Base-by-base conservation (phyloP, 2,113 vertebrate species). In the Cyprinodon brontotheroides region DNA sequence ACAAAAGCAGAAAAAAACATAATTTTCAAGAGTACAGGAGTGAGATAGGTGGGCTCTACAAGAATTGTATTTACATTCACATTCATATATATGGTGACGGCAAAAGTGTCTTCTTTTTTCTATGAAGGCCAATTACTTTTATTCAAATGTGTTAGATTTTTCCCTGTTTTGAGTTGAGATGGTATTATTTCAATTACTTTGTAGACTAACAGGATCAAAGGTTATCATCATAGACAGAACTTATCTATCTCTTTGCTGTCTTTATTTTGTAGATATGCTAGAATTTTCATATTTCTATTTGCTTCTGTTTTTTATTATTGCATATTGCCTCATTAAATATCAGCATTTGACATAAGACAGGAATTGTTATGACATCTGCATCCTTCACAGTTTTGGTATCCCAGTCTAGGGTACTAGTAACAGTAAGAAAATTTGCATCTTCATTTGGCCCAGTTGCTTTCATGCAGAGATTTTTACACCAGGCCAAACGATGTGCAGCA, bases 101-200 rank as follows among this genome's bases (percentile, higher is more conserved):
- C 68, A 85, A 86, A 87, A 87, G 87, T 87, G 80, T 68, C 78
- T 90, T 88, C 92, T 89, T 91, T 91, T 93, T 94, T 94, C 92
- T 93, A 94, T 92, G 93, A 94, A 82, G 89, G 86, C 93, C 87
- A 92, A 91, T 95, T 93, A 95, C 92, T 95, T 95, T 95, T 95
- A 95, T 94, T 96, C 93, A 96, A 95, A 96, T 95, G 91, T 92
- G 89, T 93, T 93, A 93, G 92, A 93, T 94, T 95, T 94, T 29
- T 94, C 92, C 92, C 89, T 92, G 92, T 94, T 94, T 92, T 17
- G 60, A 93, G 92, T 92, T 91, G 89, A 81, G 84, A 93, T 89
- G 90, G 92, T 86, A 93, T 92, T 90, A 95, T 96, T 95, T 93
- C 88, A 86, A 93, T 95, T 92, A 91, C 91, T 91, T 90, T 74